phyloP scores from a whole-genome alignment of 2,113 vertebrate species.

The Percopsis transmontana region DNA sequence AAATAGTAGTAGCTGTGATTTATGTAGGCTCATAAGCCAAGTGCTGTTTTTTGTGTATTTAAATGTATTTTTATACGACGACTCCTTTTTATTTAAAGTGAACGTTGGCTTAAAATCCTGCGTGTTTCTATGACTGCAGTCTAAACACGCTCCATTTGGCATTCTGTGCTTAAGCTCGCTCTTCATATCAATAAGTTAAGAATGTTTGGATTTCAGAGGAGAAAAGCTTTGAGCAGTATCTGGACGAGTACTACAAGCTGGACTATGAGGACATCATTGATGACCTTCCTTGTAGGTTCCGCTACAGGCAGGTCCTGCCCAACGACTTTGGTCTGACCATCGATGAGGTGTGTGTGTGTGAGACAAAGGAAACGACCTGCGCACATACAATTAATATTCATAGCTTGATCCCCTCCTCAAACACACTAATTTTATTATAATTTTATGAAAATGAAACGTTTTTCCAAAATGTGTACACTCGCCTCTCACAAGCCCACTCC shows the following conservation, averaged over 20 bases:
- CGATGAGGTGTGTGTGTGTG: constrained; percentile 78
- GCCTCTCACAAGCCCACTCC: not conserved
- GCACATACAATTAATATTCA: too few relatives aligned
- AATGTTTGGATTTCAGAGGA: constrained; percentile 71
- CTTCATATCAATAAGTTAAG: not conserved
- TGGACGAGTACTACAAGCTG: constrained; percentile 88
- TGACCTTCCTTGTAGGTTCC: constrained; percentile 88
- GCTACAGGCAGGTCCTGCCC: constrained; percentile 84
- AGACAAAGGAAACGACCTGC: too few relatives aligned
- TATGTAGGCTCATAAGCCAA: not conserved
- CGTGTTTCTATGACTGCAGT: not conserved
- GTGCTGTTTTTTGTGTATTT: not conserved
- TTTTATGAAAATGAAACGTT: too few relatives aligned
- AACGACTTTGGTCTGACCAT: constrained; percentile 88
- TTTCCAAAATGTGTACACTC: too few relatives aligned
- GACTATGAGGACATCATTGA: constrained; percentile 90
- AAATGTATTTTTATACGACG: not conserved
- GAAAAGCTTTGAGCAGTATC: constrained; percentile 85
- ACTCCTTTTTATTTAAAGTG: too few relatives aligned
- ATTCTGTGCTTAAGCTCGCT: too few relatives aligned
- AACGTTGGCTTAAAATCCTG: not conserved
- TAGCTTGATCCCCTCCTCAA: too few relatives aligned
- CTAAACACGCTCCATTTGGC: too few relatives aligned
- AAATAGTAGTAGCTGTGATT: not conserved
- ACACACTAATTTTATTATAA: too few relatives aligned